Base-by-base conservation (phyloP, 2,888 invertebrate genomes). In the Apotomis capreana region DNA sequence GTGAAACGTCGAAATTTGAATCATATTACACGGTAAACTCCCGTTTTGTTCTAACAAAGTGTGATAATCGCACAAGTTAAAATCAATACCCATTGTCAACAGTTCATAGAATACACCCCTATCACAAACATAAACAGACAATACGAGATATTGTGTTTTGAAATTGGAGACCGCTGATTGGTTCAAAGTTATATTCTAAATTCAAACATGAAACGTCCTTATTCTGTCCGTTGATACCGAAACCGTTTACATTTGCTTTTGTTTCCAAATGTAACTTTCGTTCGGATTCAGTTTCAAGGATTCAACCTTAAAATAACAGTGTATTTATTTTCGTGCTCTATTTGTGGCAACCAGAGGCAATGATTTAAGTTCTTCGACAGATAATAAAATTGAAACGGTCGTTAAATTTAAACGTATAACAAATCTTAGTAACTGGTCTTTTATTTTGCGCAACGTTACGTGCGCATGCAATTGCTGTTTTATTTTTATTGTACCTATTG, bases 311-410 rank as follows among this genome's bases (percentile, higher is more conserved):
- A 55, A 49, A 70, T 60, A 70, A 70, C 71, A 68, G 67, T 46
- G 49, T 44, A 58, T 69, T 64, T 60, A 15, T 73, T 69, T 71
- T 61, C 64, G 49, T 44, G 49, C 73, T 68, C 58, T 49, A 57
- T 44, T 65, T 72, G 68, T 68, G 60, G 59, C 40, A 55, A 67
- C 62, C 67, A 61, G 9, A 58, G 73, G 69, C 69, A 71, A 75
- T 80, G 74, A 80, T 79, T 76, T 78, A 70, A 75, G 68, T 68
- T 73, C 71, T 75, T 72, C 69, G 65, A 60, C 70, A 74, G 75
- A 78, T 74, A 80, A 79, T 81, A 81, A 81, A 81, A 79, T 76
- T 71, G 57, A 72, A 61, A 74, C 70, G 72, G 75, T 77, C 69
- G 75, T 81, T 78, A 82, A 79, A 78, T 69, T 69, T 59, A 70